Evolutionary conservation across 2,113 vertebrate species (phyloP).

Genomic region (Sceloporus undulatus): DNA sequence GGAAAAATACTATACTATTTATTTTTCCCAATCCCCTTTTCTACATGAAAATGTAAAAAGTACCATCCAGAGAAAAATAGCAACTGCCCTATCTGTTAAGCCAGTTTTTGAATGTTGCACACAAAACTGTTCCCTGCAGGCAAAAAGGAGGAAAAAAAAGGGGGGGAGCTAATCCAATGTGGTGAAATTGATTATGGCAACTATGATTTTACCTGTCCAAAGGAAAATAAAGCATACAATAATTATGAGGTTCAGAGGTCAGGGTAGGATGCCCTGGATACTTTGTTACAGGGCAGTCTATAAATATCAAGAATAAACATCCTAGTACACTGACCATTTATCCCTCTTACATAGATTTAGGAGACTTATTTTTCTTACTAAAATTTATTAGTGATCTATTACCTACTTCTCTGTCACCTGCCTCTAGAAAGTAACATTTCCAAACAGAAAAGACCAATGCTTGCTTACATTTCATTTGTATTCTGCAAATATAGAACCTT

Average conservation of each 20-base stretch:
- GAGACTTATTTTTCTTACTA: background rate
- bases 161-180: no score
- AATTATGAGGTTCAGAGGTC: background rate
- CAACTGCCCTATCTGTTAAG: background rate
- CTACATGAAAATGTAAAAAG: background rate
- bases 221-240: background rate
- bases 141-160: background rate
- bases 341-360: background rate
- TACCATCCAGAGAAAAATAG: background rate
- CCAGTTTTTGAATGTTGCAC: background rate
- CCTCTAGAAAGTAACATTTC: background rate
- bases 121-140: background rate
- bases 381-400: background rate
- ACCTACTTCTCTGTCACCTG: no score
- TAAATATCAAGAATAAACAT: conserved; percentile 4
- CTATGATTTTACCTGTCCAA: background rate
- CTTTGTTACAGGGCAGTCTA: background rate
- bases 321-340: background rate
- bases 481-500: no score
- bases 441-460: background rate
- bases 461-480: background rate
- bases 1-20: background rate
- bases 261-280: background rate
- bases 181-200: background rate
- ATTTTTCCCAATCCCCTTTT: no score